Evolutionary conservation across 2,797 vertebrate genomes (phyloP).

Genomic region (Trematomus bernacchii): DNA sequence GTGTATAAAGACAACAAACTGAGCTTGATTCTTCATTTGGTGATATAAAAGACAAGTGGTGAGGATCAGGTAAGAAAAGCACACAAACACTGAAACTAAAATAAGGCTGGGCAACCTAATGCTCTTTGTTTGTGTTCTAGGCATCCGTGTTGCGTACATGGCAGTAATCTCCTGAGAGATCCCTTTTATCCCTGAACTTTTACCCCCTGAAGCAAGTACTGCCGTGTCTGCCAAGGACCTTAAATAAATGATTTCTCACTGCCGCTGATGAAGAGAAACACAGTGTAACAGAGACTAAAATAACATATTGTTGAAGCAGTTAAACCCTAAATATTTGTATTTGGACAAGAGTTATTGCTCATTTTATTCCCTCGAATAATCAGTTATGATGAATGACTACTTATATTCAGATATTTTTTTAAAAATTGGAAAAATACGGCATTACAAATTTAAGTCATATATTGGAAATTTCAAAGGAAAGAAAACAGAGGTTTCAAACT

Average conservation of each 20-base stretch:
- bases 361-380: not conserved
- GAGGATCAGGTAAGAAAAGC: conserved; percentile 34
- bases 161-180: conserved; percentile 77
- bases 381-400: not conserved
- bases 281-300: not conserved
- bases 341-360: not conserved
- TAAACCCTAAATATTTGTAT: conserved; percentile 5
- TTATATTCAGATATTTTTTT: not conserved
- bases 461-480: not conserved
- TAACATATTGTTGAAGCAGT: not conserved
- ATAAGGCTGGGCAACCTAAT: conserved; percentile 77
- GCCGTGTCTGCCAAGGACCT: conserved; percentile 47
- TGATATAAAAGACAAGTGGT: conserved; percentile 42
- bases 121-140: conserved; percentile 82
- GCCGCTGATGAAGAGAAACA: conserved; percentile 17
- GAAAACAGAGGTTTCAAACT: not conserved
- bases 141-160: conserved; percentile 72
- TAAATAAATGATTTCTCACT: conserved; percentile 46
- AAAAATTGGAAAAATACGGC: not conserved
- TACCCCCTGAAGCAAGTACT: conserved; percentile 53
- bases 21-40: conserved; percentile 46
- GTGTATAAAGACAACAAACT: conserved; percentile 50
- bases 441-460: not conserved
- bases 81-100: conserved; percentile 59
- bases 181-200: conserved; percentile 79